Evolutionary conservation across 2,888 invertebrate species (phyloP).

Genomic region (Atrina japonica): DNA sequence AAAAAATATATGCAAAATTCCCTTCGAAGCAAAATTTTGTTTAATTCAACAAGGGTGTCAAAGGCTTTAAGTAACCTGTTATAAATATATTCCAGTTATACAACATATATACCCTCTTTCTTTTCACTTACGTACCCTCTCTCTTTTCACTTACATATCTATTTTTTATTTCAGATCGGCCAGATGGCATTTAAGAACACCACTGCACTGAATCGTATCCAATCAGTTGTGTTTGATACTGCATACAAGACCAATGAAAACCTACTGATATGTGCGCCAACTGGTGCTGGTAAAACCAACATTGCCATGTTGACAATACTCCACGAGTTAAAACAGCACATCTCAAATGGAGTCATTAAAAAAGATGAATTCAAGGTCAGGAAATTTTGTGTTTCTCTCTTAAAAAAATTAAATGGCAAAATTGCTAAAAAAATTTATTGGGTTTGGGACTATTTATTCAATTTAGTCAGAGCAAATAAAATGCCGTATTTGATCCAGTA

Average conservation of each 20-base stretch:
- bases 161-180: slow-evolving; percentile 85
- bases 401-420: background rate
- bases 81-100: background rate
- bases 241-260: slow-evolving; percentile 99
- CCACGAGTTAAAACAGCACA: slow-evolving; percentile 93
- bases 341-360: slow-evolving; percentile 87
- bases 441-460: too few species aligned
- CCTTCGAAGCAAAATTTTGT: too few species aligned
- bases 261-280: slow-evolving; percentile 98
- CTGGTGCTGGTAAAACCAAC: slow-evolving; percentile 99
- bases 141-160: background rate
- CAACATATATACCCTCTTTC: background rate
- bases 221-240: slow-evolving; percentile 95
- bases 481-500: too few species aligned
- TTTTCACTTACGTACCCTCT: background rate
- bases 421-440: background rate
- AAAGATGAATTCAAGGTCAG: slow-evolving; percentile 94
- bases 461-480: too few species aligned
- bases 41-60: too few species aligned
- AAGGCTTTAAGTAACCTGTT: too few species aligned
- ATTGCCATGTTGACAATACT: slow-evolving; percentile 96
- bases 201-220: slow-evolving; percentile 94
- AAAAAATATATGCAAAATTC: too few species aligned
- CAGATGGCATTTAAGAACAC: slow-evolving; percentile 94
- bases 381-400: too few species aligned